Evolutionary conservation across 1,140 invertebrate genomes (phyloP).

Genomic region (Coptotermes formosanus): DNA sequence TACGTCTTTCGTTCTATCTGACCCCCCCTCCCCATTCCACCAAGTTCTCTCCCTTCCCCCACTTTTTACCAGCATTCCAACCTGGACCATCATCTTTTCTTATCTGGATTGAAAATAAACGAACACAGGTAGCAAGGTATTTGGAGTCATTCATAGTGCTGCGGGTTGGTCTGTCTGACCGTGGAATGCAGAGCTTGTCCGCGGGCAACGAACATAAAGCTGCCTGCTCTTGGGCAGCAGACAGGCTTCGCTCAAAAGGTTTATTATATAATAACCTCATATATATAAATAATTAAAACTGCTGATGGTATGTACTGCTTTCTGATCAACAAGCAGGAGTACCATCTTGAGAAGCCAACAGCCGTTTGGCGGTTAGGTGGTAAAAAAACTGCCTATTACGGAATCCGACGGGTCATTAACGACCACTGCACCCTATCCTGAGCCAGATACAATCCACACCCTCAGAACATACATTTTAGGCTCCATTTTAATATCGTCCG

Average conservation of each 20-base stretch:
- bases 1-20: slow-evolving; percentile 18
- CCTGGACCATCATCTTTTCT: slow-evolving; percentile 27
- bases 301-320: no score
- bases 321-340: no score
- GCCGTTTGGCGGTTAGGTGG: no score
- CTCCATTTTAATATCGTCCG: no score
- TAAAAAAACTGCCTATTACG: no score
- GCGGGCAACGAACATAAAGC: not conserved
- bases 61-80: slow-evolving; percentile 24
- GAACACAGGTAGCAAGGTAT: slow-evolving; percentile 21
- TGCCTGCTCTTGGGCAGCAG: not conserved
- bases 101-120: slow-evolving; percentile 26
- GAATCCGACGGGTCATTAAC: no score
- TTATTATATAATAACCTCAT: no score
- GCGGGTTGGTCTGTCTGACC: not conserved
- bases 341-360: no score
- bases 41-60: slow-evolving; percentile 6
- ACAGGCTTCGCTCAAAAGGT: not conserved
- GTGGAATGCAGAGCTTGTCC: not conserved
- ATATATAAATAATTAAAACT: no score
- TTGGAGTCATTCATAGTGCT: not conserved
- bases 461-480: no score
- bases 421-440: no score
- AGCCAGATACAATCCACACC: no score
- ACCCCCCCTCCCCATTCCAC: not conserved